Evolutionary conservation across 2,888 invertebrate species (phyloP).

Genomic region (Chymomyza fuscimana): DNA sequence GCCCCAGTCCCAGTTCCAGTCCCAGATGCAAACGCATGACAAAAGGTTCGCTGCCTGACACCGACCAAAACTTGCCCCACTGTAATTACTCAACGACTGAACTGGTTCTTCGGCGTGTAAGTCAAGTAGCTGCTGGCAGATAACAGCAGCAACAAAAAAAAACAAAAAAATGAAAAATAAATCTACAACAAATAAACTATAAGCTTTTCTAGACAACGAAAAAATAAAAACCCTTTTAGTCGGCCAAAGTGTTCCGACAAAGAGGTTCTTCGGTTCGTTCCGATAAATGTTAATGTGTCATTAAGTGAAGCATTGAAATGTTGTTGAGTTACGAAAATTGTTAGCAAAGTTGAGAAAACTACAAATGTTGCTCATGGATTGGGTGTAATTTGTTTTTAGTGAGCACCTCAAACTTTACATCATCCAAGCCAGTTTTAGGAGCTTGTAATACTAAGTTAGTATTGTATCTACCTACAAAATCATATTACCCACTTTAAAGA

Average conservation of each 20-base stretch:
- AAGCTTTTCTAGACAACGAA: constrained; percentile 49
- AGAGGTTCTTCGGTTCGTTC: constrained; percentile 15
- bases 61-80: constrained; percentile 31
- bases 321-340: constrained; percentile 19
- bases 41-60: constrained; percentile 50
- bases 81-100: constrained; percentile 70
- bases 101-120: constrained; percentile 67
- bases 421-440: too few relatives aligned
- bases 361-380: not conserved
- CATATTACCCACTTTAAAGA: too few relatives aligned
- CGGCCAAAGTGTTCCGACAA: not conserved
- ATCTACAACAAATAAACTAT: constrained; percentile 30
- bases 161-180: not conserved
- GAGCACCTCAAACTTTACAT: not conserved
- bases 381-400: not conserved
- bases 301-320: constrained; percentile 66
- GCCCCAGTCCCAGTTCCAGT: not conserved
- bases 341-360: not conserved
- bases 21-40: constrained; percentile 46
- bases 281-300: constrained; percentile 71
- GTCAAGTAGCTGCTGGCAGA: constrained; percentile 68
- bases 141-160: constrained; percentile 43
- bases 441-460: too few relatives aligned
- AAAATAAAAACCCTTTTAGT: constrained; percentile 60
- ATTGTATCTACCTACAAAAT: too few relatives aligned